A percentile compares a stretch with the other conserved stretches of the same genome.
Conservation (phyloP, 2,113 vertebrate species). For the Ailuropoda melanoleuca region DNA sequence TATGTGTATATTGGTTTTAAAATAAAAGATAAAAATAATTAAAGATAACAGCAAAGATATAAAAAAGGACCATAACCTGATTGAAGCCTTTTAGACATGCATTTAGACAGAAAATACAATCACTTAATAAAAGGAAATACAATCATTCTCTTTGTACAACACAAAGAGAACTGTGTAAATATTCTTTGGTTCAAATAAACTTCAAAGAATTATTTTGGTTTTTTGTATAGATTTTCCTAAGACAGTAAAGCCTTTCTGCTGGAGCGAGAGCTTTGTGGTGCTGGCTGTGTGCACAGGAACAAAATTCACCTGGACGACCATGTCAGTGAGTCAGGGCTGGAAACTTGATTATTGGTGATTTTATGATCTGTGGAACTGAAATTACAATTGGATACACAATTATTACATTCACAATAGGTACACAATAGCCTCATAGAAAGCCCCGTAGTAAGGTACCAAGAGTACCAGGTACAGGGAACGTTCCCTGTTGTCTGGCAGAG, state of each 20-base stretch:
- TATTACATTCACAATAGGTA: not conserved
- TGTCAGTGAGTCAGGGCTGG: not conserved
- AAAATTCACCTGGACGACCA: too few relatives aligned
- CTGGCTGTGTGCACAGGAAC: not conserved
- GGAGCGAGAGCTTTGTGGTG: not conserved
- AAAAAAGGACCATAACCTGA: not conserved
- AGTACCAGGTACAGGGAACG: too few relatives aligned
- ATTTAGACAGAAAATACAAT: not conserved
- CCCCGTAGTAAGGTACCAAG: too few relatives aligned
- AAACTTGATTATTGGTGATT: not conserved
- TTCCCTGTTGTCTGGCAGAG: too few relatives aligned
- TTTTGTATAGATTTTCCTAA: not conserved
- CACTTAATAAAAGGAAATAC: not conserved
- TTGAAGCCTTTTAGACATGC: not conserved
- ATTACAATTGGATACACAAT: not conserved
- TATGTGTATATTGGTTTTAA: not conserved
- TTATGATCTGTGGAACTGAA: not conserved
- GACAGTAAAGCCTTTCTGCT: not conserved
- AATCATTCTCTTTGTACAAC: not conserved
- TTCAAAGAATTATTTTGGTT: not conserved
- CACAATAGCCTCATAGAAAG: too few relatives aligned
- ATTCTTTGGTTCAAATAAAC: not conserved
- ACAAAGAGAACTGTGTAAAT: not conserved
- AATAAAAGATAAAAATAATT: not conserved
- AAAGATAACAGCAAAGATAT: not conserved